phyloP scores from a whole-genome alignment of 92 coral and sea anemone genomes.

The Epizoanthus ramosus region DNA sequence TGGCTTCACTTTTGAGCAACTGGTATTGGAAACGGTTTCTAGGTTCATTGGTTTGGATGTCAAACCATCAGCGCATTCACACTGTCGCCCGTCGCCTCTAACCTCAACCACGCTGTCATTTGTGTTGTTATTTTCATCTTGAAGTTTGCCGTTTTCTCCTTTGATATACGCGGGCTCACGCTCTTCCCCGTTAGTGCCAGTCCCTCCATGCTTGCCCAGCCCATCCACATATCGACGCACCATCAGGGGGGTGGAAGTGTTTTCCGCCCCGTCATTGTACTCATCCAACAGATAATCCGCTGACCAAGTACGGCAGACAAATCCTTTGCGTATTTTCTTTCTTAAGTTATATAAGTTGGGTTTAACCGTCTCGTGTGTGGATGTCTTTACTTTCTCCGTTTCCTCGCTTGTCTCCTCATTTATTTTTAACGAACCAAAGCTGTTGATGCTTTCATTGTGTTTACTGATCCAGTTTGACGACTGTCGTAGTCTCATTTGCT shows the following conservation, averaged over 20 bases:
- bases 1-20: not conserved
- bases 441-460: constrained; percentile 66
- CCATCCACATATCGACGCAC: constrained; percentile 65
- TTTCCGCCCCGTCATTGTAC: constrained; percentile 8
- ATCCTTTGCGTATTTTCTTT: constrained; percentile 67
- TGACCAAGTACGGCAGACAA: constrained; percentile 82
- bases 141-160: not conserved
- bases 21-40: not conserved
- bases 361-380: not conserved
- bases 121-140: not conserved
- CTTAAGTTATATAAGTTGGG: not conserved
- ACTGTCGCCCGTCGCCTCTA: not conserved
- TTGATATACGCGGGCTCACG: not conserved
- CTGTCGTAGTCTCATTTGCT: constrained; percentile 66
- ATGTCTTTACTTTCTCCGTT: constrained; percentile 1
- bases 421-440: constrained; percentile 61
- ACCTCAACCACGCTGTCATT: not conserved
- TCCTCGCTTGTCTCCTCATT: constrained; percentile 15
- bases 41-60: not conserved
- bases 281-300: constrained; percentile 57
- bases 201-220: constrained; percentile 3
- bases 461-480: constrained; percentile 70
- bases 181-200: not conserved
- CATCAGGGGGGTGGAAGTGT: constrained; percentile 38
- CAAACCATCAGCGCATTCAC: not conserved